phyloP scores from a whole-genome alignment of 2,888 invertebrate genomes.

The Hyalella azteca region DNA sequence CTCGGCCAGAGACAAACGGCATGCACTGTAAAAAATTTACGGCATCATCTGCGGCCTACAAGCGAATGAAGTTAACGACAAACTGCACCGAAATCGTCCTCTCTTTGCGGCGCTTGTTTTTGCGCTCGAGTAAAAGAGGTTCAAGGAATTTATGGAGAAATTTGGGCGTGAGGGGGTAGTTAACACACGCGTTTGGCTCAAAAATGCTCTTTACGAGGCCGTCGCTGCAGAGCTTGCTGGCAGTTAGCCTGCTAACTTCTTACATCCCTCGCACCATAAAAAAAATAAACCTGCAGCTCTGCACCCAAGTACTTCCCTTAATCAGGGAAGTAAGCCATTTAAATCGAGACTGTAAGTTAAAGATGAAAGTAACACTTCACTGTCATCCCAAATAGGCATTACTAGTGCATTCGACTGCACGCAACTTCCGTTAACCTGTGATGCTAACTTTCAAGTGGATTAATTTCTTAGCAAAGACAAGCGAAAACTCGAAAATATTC shows the following conservation, averaged over 20 bases:
- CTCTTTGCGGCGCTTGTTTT: constrained; percentile 24
- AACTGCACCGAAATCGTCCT: constrained; percentile 5
- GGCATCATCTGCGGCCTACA: neutral
- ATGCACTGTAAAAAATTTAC: constrained; percentile 2
- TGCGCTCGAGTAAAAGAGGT: constrained; percentile 27
- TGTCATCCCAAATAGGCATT: too few species aligned
- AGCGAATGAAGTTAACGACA: constrained; percentile 5
- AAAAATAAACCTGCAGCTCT: too few species aligned
- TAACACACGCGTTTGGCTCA: constrained; percentile 24
- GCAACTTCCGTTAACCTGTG: too few species aligned
- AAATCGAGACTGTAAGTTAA: too few species aligned
- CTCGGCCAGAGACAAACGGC: neutral
- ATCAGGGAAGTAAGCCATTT: too few species aligned
- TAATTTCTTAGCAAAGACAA: too few species aligned
- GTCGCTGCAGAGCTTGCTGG: constrained; percentile 2
- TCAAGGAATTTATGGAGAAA: constrained; percentile 15
- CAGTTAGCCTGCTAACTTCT: neutral
- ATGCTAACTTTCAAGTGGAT: too few species aligned
- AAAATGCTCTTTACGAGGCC: constrained; percentile 26
- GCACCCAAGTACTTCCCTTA: too few species aligned
- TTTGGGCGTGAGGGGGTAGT: constrained; percentile 27
- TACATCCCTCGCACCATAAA: too few species aligned
- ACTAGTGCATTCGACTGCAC: too few species aligned
- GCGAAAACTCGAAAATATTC: too few species aligned
- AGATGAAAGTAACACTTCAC: too few species aligned